Evolutionary conservation across 2,888 invertebrate species (phyloP), one percentile per base, ranked within the genome.

Genomic region (Dryadula phaetusa): DNA sequence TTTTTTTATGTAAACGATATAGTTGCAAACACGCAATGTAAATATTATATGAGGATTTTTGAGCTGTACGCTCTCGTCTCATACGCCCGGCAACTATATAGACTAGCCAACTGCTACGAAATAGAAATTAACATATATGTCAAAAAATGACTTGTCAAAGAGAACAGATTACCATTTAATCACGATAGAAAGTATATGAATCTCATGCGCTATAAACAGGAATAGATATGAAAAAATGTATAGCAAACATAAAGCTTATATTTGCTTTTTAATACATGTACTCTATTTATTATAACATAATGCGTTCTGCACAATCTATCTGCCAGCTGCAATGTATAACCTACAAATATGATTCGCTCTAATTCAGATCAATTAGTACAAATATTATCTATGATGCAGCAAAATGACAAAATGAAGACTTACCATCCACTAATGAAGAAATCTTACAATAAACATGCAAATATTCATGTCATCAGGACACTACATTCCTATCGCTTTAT

Each of bases 301-400:
- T 16, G 16, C 42, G 10, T 7, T 8, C 20, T 2, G 18, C 44
- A 18, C 16, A 7, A 7, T 7, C 32, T 6, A 3, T 32, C 12
- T 3, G 37, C 10, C 12, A 3, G 37, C 37, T 12, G 12, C 37
- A 3, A 44, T 44, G 44, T n/a, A n/a, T n/a, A n/a, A n/a, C n/a
- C n/a, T n/a, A 2, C 44, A 10, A 20, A 10, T 28, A 52, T 58
- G 10, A 25, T 40, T 58, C 40, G 58, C 58, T 42, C n/a, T 58
- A 25, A 40, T 16, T 32, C 25, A 56, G 22, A 52, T 52, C 52
- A 8, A 52, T 52, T 52, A 58, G 58, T 56, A 37, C 56, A 56
- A 37, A 40, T n/a, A 1, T 40, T 40, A 37, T 40, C 37, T 37
- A 58, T 58, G 37, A 49, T 6, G 37, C 22, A 47, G 20, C 12